Evolutionary conservation across 2,113 vertebrate genomes (phyloP).

Genomic region (Gasterosteus nipponicus): DNA sequence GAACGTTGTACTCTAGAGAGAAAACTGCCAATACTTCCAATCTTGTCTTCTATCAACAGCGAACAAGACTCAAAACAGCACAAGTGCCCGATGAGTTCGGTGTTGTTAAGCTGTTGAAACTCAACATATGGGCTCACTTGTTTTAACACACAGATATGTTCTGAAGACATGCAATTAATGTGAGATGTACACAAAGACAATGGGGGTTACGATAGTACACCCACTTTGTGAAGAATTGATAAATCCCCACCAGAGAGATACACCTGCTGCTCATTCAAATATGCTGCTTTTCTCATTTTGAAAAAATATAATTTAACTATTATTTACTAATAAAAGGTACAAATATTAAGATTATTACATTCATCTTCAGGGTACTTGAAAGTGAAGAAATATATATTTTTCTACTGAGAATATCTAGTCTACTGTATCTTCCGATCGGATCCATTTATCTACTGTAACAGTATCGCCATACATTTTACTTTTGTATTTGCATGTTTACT

Average conservation of each 20-base stretch:
- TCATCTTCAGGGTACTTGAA: slow-evolving; percentile 34
- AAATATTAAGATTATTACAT: slow-evolving; percentile 32
- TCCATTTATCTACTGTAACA: not conserved
- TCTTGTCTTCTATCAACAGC: not conserved
- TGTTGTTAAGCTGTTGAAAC: slow-evolving; percentile 20
- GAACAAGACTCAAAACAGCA: slow-evolving; percentile 3
- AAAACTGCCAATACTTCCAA: slow-evolving; percentile 10
- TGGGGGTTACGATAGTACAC: not conserved
- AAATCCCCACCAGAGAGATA: slow-evolving; percentile 10
- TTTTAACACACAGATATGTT: slow-evolving; percentile 18
- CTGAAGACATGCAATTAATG: slow-evolving; percentile 26
- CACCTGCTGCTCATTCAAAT: slow-evolving; percentile 58
- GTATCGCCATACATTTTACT: not conserved
- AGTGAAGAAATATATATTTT: slow-evolving; percentile 40
- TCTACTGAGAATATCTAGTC: slow-evolving; percentile 33
- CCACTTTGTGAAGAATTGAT: slow-evolving; percentile 22
- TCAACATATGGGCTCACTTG: slow-evolving; percentile 6
- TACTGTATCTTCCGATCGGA: slow-evolving; percentile 5
- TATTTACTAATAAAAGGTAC: slow-evolving; percentile 61
- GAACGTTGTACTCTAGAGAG: not conserved
- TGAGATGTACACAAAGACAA: slow-evolving; percentile 9
- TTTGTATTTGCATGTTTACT: slow-evolving; percentile 49
- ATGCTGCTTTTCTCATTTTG: slow-evolving; percentile 66
- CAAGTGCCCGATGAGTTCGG: slow-evolving; percentile 12
- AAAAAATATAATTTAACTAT: slow-evolving; percentile 56